A percentile compares a stretch with the other conserved stretches of the same genome.
Conservation (phyloP, 2,797 vertebrate genomes). For the Sebastes alutus region DNA sequence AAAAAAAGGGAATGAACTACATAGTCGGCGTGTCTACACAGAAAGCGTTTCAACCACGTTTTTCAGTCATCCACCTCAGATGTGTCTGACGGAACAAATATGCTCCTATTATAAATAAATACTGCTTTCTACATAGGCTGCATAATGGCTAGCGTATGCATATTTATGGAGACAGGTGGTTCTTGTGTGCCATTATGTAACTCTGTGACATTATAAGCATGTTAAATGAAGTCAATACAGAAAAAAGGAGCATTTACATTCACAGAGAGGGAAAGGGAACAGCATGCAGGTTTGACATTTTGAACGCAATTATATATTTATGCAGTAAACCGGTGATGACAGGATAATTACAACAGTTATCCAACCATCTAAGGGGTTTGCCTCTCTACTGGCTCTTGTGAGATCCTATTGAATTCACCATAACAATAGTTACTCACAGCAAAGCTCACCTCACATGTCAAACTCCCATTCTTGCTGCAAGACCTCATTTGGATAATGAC, state of each 20-base stretch:
- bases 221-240: background rate
- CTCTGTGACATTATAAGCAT: background rate
- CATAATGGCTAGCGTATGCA: background rate
- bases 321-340: slow-evolving; percentile 13
- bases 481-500: slow-evolving; percentile 54
- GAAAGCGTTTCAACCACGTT: fast-evolving
- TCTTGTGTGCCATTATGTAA: background rate
- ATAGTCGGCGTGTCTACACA: background rate
- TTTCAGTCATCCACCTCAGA: background rate
- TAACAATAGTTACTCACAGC: background rate
- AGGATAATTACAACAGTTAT: slow-evolving; percentile 30
- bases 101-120: background rate
- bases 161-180: background rate
- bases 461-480: slow-evolving; percentile 22
- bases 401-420: slow-evolving; percentile 21
- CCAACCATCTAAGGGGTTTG: background rate
- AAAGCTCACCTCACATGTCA: slow-evolving; percentile 21
- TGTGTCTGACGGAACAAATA: background rate
- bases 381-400: background rate
- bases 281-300: background rate
- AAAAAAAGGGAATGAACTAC: background rate
- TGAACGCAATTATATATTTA: background rate
- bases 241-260: background rate
- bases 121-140: background rate
- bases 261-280: background rate